Conservation (phyloP, 2,797 vertebrate genomes). For the Gobio occitaniae region DNA sequence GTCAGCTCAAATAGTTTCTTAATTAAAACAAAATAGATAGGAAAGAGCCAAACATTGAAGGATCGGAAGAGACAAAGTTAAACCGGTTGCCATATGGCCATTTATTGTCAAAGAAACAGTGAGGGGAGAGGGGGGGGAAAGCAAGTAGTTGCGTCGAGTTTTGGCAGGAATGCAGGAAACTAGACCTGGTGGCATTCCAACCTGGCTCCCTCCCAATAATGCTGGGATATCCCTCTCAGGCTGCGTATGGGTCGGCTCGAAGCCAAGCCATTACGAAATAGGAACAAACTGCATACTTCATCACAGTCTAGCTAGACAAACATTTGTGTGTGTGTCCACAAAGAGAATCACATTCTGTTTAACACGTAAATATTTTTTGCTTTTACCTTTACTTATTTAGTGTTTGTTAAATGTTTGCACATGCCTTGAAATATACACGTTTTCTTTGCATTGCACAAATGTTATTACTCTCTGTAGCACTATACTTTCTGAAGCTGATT, state of each 20-base stretch:
- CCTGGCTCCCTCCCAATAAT: slow-evolving; percentile 70
- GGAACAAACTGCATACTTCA: slow-evolving; percentile 61
- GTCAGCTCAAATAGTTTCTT: neutral
- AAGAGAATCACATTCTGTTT: slow-evolving; percentile 16
- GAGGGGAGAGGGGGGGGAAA: slow-evolving; percentile 29
- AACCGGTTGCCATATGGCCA: slow-evolving; percentile 21
- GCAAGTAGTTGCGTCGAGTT: slow-evolving; percentile 58
- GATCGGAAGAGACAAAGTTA: slow-evolving; percentile 33
- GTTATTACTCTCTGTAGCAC: neutral
- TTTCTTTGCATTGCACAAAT: neutral
- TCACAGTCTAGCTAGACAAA: slow-evolving; percentile 56
- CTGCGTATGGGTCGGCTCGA: slow-evolving; percentile 59
- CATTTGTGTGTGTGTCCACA: slow-evolving; percentile 30
- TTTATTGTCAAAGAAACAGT: slow-evolving; percentile 48
- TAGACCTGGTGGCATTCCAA: slow-evolving; percentile 70
- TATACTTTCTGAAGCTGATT: neutral
- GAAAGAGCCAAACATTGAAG: slow-evolving; percentile 7
- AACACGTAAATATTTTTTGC: slow-evolving; percentile 18
- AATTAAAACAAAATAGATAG: neutral
- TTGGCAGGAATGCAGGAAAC: slow-evolving; percentile 67
- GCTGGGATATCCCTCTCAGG: slow-evolving; percentile 73
- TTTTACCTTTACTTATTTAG: neutral
- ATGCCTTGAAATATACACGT: no score
- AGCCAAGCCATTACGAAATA: slow-evolving; percentile 71
- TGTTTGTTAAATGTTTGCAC: neutral